Evolutionary conservation across 1,140 invertebrate species (phyloP), one percentile per base, ranked within the genome.

Genomic region (Bradysia coprophila): DNA sequence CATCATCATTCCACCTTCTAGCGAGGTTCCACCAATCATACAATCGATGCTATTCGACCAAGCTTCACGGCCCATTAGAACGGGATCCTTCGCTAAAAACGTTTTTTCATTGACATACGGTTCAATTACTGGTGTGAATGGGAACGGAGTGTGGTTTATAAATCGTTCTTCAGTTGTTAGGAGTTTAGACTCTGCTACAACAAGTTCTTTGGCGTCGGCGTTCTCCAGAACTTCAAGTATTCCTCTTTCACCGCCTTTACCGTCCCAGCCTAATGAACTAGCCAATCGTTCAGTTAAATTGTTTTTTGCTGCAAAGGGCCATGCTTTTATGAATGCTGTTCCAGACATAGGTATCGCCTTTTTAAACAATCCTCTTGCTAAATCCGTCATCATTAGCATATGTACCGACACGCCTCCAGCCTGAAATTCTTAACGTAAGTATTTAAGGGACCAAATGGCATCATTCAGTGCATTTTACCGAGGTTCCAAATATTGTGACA

Each of bases 301-400:
- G 10, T 44, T 38, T 16, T 53, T 51, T 6, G 58, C 56, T 5
- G 48, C 52, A 10, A 50, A 46, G 1, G 57, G 48, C 58, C 58
- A 61, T 3, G 54, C 50, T 1, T 55, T 49, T n/a, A n/a, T n/a
- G 21, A 61, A 10, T 0, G 53, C 57, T 19, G 48, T 49, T 10
- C 63, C 63, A 15, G 62, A 63, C 54, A 64, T 62, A 0, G 57
- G 45, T 9, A 63, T 54, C 4, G 54, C 53, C 43, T 57, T 59
- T 44, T 63, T 55, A 41, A 64, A 64, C 15, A 64, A 48, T 39
- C 64, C 64, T 59, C 44, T 50, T n/a, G 58, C 41, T 43, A 56
- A 51, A 21, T 58, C 53, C 49, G 64, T 73, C 3, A 81, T 46
- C 45, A 75, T 60, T 51, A 77, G 72, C 46, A 74, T 67, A n/a